Evolutionary conservation across 2,888 invertebrate genomes (phyloP).

Genomic region (Thalpophila matura): DNA sequence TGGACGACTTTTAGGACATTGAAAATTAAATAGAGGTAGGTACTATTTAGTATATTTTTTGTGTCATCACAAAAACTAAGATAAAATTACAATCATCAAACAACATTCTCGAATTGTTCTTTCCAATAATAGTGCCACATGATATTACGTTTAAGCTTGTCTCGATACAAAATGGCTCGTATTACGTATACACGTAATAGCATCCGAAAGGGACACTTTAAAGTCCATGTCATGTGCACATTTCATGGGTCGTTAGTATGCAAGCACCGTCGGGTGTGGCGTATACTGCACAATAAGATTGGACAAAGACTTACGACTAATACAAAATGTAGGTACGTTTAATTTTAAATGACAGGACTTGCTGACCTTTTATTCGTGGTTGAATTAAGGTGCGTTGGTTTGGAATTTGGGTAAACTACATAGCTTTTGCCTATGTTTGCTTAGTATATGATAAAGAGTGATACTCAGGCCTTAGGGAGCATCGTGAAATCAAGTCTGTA

Average conservation of each 20-base stretch:
- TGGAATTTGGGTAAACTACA: slow-evolving; percentile 28
- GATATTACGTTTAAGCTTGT: slow-evolving; percentile 1
- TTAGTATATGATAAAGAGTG: background rate
- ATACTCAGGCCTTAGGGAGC: background rate
- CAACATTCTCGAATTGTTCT: background rate
- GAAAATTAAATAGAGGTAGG: too few relatives aligned
- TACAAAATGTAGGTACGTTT: slow-evolving; percentile 31
- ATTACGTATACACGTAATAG: slow-evolving; percentile 63
- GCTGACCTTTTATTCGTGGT: slow-evolving; percentile 30
- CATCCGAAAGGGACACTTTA: slow-evolving; percentile 64
- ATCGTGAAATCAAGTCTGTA: too few relatives aligned
- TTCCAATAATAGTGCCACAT: background rate
- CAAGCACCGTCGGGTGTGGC: slow-evolving; percentile 57
- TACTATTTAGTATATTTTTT: too few relatives aligned
- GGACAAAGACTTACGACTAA: slow-evolving; percentile 55
- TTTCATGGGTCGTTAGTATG: slow-evolving; percentile 76
- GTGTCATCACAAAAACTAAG: too few relatives aligned
- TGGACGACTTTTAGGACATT: background rate
- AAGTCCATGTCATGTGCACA: slow-evolving; percentile 67
- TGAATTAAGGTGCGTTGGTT: slow-evolving; percentile 33
- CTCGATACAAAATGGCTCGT: slow-evolving; percentile 22
- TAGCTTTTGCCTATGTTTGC: background rate
- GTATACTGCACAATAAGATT: slow-evolving; percentile 63
- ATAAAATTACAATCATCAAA: too few relatives aligned
- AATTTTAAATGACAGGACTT: slow-evolving; percentile 37